These are phyloP conservation scores for Gambusia holbrooki DNA, from an alignment of 2,113 vertebrate genomes.

Conservation along the genomic window DNA sequence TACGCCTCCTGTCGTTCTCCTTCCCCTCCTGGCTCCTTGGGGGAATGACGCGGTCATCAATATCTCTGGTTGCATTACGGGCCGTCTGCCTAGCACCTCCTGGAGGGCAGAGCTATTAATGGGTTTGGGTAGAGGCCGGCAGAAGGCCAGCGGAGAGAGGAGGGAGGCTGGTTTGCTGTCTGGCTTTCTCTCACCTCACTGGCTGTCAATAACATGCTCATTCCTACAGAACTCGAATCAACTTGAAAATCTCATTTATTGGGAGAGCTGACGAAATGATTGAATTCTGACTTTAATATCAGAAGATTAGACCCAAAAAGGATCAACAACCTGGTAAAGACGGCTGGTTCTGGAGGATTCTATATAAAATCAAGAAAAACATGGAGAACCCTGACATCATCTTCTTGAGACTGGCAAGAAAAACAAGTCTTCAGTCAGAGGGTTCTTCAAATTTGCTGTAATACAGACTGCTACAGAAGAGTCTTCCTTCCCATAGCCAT, in stretches of 20 bases:
- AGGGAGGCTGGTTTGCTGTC: slow-evolving; percentile 40
- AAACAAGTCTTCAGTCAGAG: too few species aligned
- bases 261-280: slow-evolving; percentile 1
- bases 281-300: background rate
- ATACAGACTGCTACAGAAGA: too few species aligned
- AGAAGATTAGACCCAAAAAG: too few species aligned
- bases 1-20: slow-evolving; percentile 16
- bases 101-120: slow-evolving; percentile 74
- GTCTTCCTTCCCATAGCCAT: too few species aligned
- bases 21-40: slow-evolving; percentile 15
- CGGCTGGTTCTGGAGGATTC: too few species aligned
- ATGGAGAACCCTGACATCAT: too few species aligned
- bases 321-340: too few species aligned
- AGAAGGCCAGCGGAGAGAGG: slow-evolving; percentile 42
- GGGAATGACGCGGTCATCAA: slow-evolving; percentile 54
- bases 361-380: too few species aligned
- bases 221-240: slow-evolving; percentile 41
- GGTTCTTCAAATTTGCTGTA: too few species aligned
- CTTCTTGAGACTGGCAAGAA: too few species aligned
- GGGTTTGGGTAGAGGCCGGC: slow-evolving; percentile 56
- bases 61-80: slow-evolving; percentile 58
- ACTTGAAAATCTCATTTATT: slow-evolving; percentile 58
- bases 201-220: slow-evolving; percentile 57
- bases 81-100: slow-evolving; percentile 57
- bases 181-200: slow-evolving; percentile 62